Evolutionary conservation across 2,797 vertebrate species (phyloP), one percentile per base, ranked within the genome.

Genomic region (Valencia hispanica): DNA sequence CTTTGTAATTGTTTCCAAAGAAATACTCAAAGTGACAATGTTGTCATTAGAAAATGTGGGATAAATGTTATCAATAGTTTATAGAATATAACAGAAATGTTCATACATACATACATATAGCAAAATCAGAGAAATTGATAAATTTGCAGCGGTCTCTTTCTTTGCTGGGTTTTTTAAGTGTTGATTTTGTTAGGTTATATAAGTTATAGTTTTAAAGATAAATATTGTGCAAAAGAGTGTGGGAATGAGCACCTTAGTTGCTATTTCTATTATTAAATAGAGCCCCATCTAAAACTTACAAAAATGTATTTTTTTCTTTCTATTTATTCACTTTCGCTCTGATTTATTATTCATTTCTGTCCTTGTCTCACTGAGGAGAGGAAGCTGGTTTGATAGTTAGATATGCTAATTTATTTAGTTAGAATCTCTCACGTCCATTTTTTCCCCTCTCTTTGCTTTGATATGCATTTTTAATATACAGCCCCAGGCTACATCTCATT

Each of bases 381-480:
- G 84, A 91, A 92, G 86, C 89, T 76, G 82, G 90, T 90, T 86
- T 94, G 88, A 94, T 95, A 94, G 94, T 95, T 96, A 96, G 96
- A 96, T 96, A 96, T 97, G 94, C 91, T 93, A 95, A 96, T 96
- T 95, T 95, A 96, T 95, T 95, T 96, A 96, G 95, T 96, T 96
- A 95, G 95, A 95, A 94, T 96, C 93, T 96, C 94, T 94, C 94
- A 95, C 94, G 94, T 97, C 96, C 96, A 95, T 95, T 97, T 96
- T 97, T 96, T 61, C 43, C 51, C 39, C 65, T 68, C 39, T 68
- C 95, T 96, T 97, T 97, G 96, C 97, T 97, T 98, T 98, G 97
- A 98, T 97, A 97, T 98, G 97, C 96, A 98, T 98, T 98, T 98
- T 98, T 98, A 97, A 98, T 98, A 96, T 93, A 92, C 94, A 93